These are phyloP conservation scores for Neolamprologus cancellatus DNA, from an alignment of 2,113 vertebrate genomes.

Conservation along the genomic window DNA sequence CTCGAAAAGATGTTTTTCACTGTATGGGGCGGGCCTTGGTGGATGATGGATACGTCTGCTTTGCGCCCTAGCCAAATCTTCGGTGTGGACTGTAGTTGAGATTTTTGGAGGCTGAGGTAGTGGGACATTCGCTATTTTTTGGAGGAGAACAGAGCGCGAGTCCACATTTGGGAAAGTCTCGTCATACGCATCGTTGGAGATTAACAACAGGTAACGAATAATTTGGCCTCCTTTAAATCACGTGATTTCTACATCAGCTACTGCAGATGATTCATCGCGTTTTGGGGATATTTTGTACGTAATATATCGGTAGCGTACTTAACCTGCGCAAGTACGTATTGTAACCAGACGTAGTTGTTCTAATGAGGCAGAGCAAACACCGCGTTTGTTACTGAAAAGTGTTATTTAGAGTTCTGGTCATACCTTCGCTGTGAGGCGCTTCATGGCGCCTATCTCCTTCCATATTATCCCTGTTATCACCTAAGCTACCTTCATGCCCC, in stretches of 20 bases:
- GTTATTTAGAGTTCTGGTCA: neutral
- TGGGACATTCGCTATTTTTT: conserved; percentile 11
- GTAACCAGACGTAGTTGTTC: no score
- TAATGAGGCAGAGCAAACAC: neutral
- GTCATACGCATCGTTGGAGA: neutral
- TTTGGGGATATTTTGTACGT: neutral
- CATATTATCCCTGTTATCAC: conserved; percentile 30
- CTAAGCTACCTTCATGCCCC: neutral
- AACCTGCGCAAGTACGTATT: neutral
- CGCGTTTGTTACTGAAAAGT: neutral
- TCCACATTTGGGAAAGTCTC: conserved; percentile 24
- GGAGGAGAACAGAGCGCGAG: neutral
- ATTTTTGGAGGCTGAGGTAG: conserved; percentile 26
- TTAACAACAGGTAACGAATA: conserved; percentile 42
- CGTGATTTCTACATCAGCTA: conserved; percentile 27
- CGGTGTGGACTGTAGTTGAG: conserved; percentile 29
- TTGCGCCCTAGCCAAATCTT: conserved; percentile 29
- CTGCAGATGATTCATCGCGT: neutral
- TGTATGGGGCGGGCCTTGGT: conserved; percentile 46
- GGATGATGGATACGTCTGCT: conserved; percentile 48
- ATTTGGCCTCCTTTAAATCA: conserved; percentile 14
- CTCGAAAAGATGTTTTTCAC: conserved; percentile 14
- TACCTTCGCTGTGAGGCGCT: neutral
- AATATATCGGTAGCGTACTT: neutral
- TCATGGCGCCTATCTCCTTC: conserved; percentile 49